Conservation (phyloP, 2,113 vertebrate genomes). For the Grus americana region DNA sequence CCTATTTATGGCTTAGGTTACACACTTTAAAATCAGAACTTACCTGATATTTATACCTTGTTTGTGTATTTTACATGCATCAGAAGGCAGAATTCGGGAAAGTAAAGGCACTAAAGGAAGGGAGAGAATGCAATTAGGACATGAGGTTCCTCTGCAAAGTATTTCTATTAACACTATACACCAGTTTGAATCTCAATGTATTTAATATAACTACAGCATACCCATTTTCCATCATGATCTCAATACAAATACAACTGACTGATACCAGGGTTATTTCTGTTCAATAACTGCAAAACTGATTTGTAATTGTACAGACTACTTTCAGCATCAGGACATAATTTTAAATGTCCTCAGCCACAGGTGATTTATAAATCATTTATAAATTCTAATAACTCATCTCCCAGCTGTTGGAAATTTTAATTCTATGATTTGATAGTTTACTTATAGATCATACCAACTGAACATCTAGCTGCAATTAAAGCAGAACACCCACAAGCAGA, state of each 20-base stretch:
- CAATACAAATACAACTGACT: not conserved
- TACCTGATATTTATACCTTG: conserved; percentile 99
- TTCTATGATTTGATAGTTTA: not conserved
- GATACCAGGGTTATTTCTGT: not conserved
- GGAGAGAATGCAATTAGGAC: not conserved
- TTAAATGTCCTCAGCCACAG: not conserved
- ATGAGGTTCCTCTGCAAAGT: not conserved
- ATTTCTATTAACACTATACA: not conserved
- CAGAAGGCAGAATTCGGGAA: conserved; percentile 98
- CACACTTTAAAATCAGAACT: not conserved
- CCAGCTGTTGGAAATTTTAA: not conserved
- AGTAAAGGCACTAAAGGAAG: conserved; percentile 93
- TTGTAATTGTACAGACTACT: not conserved
- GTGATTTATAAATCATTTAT: not conserved
- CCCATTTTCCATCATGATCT: not conserved
- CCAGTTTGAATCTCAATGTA: no score
- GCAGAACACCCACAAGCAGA: not conserved
- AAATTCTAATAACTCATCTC: not conserved
- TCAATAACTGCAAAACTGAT: not conserved
- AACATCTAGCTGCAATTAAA: not conserved
- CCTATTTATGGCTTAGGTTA: not conserved
- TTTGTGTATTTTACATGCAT: conserved; percentile 99
- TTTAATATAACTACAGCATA: not conserved
- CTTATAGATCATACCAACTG: no score
- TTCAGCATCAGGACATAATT: not conserved